Evolutionary conservation across 1,140 invertebrate species (phyloP).

Genomic region (Leptinotarsa lineolata): DNA sequence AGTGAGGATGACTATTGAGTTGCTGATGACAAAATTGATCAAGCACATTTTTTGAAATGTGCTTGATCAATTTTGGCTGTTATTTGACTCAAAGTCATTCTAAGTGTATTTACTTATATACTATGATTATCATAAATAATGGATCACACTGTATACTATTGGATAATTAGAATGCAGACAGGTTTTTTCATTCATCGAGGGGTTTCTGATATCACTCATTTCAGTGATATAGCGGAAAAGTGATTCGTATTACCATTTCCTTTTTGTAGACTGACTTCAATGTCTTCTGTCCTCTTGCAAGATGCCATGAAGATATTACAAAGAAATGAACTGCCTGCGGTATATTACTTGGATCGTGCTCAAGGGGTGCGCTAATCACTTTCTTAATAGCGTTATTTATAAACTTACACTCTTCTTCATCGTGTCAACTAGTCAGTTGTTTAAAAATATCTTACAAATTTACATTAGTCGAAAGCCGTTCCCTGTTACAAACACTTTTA

Average conservation of each 20-base stretch:
- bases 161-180: no score
- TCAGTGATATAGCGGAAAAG: not conserved
- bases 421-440: slow-evolving; percentile 19
- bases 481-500: slow-evolving; percentile 2
- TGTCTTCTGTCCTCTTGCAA: not conserved
- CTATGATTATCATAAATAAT: no score
- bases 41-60: no score
- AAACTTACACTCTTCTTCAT: slow-evolving; percentile 22
- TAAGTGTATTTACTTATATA: no score
- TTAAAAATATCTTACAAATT: slow-evolving; percentile 24
- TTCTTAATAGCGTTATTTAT: slow-evolving; percentile 23
- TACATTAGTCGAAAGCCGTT: slow-evolving; percentile 16
- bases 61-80: no score
- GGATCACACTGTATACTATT: no score
- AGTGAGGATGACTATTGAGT: no score
- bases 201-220: not conserved
- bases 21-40: no score
- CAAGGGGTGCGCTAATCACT: slow-evolving; percentile 21
- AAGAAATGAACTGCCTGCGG: slow-evolving; percentile 3
- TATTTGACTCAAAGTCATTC: no score
- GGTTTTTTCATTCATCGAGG: no score
- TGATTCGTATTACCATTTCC: not conserved
- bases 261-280: not conserved
- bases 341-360: not conserved
- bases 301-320: slow-evolving; percentile 2